Evolutionary conservation across 2,113 vertebrate genomes (phyloP).

Genomic region (Chloebia gouldiae): DNA sequence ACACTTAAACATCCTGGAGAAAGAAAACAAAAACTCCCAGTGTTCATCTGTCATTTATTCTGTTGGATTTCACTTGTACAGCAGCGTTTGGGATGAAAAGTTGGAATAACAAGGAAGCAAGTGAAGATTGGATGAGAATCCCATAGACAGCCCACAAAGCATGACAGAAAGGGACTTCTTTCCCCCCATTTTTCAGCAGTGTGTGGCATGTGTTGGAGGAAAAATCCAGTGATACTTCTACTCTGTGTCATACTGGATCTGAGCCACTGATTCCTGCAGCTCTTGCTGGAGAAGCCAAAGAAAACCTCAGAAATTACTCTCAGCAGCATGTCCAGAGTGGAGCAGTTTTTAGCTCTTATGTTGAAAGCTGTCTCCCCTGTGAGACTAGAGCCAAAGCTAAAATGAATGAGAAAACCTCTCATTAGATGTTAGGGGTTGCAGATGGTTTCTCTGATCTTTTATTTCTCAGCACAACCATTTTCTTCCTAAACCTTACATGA

Average conservation of each 20-base stretch:
- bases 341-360: conserved; percentile 39
- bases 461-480: not conserved
- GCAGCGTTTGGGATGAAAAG: not conserved
- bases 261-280: not conserved
- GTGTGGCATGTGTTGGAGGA: not conserved
- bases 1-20: not conserved
- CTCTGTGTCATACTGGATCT: not conserved
- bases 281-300: not conserved
- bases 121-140: not conserved
- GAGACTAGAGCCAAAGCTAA: not conserved
- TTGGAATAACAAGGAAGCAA: not conserved
- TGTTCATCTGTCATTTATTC: not conserved
- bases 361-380: conserved; percentile 3
- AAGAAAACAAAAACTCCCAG: not conserved
- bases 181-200: not conserved
- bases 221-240: not conserved
- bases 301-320: not conserved
- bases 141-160: not conserved
- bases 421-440: not conserved
- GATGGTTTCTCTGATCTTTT: not conserved
- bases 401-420: not conserved
- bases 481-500: not conserved
- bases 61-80: not conserved
- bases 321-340: not conserved
- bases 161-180: not conserved